Evolutionary conservation across 2,113 vertebrate genomes (phyloP).

Genomic region (Excalfactoria chinensis): DNA sequence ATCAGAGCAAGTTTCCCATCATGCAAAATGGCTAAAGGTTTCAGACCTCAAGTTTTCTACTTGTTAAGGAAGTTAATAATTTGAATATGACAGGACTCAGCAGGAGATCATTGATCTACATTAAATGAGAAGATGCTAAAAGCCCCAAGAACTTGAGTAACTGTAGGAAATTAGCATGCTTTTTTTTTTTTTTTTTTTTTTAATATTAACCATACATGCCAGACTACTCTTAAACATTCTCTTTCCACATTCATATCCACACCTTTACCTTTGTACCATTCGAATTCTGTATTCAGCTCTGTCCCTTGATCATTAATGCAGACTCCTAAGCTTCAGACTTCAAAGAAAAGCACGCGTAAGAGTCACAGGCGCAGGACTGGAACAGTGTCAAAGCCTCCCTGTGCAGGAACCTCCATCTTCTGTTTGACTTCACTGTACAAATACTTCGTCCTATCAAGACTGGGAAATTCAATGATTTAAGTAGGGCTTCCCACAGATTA

Average conservation of each 20-base stretch:
- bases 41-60: not conserved
- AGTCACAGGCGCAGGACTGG: constrained; percentile 54
- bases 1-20: not conserved
- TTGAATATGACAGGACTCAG: not conserved
- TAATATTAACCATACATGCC: constrained; percentile 25
- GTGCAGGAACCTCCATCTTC: constrained; percentile 12
- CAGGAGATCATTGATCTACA: not conserved
- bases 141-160: constrained; percentile 6
- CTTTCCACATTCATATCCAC: constrained; percentile 41
- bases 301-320: constrained; percentile 71
- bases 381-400: not conserved
- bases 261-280: constrained; percentile 38
- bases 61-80: not conserved
- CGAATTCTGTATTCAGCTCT: not conserved
- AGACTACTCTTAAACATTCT: constrained; percentile 24
- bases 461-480: constrained; percentile 28
- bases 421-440: constrained; percentile 14
- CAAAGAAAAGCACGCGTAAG: constrained; percentile 42
- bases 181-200: not conserved
- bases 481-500: constrained; percentile 13
- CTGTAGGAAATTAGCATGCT: not conserved
- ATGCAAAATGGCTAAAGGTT: not conserved
- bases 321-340: constrained; percentile 60
- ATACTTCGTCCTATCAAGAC: not conserved
- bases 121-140: not conserved